Evolutionary conservation across 2,113 vertebrate species (phyloP).

Genomic region (Microcebus lehilahytsara): DNA sequence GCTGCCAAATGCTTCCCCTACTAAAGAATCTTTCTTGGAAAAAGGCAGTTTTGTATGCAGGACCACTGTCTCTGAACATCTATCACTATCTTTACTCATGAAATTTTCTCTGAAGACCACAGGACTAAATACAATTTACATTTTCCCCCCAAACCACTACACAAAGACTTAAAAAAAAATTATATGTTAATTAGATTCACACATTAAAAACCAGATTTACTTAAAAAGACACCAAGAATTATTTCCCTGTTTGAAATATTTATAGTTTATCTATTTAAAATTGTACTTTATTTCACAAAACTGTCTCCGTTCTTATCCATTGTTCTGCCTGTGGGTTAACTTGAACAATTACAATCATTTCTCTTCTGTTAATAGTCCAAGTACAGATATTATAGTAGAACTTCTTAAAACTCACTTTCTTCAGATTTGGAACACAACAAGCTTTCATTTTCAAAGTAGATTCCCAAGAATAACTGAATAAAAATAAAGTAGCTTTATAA

Average conservation of each 20-base stretch:
- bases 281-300: slow-evolving; percentile 59
- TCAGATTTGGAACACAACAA: neutral
- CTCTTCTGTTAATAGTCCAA: neutral
- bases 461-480: neutral
- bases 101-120: slow-evolving; percentile 52
- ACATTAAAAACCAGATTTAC: neutral
- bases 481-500: neutral
- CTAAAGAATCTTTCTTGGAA: slow-evolving; percentile 15
- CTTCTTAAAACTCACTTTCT: neutral
- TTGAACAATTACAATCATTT: neutral
- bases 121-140: slow-evolving; percentile 59
- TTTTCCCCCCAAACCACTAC: neutral
- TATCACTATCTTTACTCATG: slow-evolving; percentile 30
- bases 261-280: slow-evolving; percentile 33
- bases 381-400: neutral
- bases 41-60: neutral
- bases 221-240: slow-evolving; percentile 24
- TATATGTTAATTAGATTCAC: neutral
- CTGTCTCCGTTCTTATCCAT: neutral
- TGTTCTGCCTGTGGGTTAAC: slow-evolving; percentile 26
- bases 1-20: neutral
- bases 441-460: neutral
- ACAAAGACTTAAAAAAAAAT: slow-evolving; percentile 43
- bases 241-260: slow-evolving; percentile 54
- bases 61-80: slow-evolving; percentile 30